These are phyloP conservation scores for Chascanopsetta lugubris DNA, from an alignment of 2,113 vertebrate species.

Conservation along the genomic window DNA sequence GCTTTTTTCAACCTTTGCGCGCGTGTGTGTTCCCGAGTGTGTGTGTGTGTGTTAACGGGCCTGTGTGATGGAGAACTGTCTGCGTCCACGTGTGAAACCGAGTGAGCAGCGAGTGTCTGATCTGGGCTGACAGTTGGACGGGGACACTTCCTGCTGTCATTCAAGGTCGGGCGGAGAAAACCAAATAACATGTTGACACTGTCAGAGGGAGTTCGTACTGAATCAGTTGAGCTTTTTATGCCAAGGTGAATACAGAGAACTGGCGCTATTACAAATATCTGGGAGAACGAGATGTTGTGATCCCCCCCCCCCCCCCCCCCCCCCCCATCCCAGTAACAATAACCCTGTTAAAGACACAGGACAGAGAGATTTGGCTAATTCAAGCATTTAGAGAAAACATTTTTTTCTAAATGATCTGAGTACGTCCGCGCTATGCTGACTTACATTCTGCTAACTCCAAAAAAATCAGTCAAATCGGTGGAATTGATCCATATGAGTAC, in stretches of 20 bases:
- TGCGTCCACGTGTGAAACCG: slow-evolving; percentile 54
- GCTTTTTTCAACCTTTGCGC: slow-evolving; percentile 42
- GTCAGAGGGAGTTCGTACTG: slow-evolving; percentile 21
- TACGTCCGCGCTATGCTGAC: too few relatives aligned
- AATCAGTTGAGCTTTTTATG: not conserved
- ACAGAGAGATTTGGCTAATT: slow-evolving; percentile 28
- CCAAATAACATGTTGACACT: slow-evolving; percentile 31
- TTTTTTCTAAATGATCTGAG: too few relatives aligned
- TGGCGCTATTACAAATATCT: not conserved
- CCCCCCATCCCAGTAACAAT: too few relatives aligned
- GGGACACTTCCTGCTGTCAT: slow-evolving; percentile 62
- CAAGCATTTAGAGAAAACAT: slow-evolving; percentile 29
- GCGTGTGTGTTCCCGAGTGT: slow-evolving; percentile 2
- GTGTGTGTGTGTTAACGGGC: slow-evolving; percentile 13
- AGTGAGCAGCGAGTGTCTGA: slow-evolving; percentile 66
- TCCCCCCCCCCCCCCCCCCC: not conserved
- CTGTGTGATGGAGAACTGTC: slow-evolving; percentile 47
- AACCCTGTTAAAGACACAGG: slow-evolving; percentile 8
- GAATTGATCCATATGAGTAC: too few relatives aligned
- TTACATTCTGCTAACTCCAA: too few relatives aligned
- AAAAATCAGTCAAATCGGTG: too few relatives aligned
- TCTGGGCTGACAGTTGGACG: slow-evolving; percentile 62
- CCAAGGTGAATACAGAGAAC: not conserved
- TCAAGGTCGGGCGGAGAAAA: slow-evolving; percentile 64
- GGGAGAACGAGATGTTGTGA: not conserved